Evolutionary conservation across 2,113 vertebrate genomes (phyloP).

Genomic region (Noctilio leporinus): DNA sequence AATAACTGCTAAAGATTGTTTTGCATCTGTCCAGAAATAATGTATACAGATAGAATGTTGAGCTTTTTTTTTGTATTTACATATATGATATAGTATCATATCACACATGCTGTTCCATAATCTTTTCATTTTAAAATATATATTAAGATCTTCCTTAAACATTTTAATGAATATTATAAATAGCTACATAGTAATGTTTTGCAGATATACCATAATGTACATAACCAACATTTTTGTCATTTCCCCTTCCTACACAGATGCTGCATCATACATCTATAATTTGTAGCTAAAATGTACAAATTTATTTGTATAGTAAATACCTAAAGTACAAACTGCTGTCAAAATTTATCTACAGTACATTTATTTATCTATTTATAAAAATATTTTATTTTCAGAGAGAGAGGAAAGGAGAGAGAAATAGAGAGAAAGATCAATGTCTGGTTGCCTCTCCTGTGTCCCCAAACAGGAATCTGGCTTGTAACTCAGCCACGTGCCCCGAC

Average conservation of each 20-base stretch:
- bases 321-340: not conserved
- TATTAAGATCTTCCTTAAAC: not conserved
- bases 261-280: not conserved
- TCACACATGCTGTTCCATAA: not conserved
- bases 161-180: not conserved
- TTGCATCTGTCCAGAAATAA: not conserved
- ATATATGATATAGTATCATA: not conserved
- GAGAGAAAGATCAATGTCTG: too few relatives aligned
- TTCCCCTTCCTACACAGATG: not conserved
- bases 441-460: too few relatives aligned
- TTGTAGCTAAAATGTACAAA: not conserved
- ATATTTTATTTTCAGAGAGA: too few relatives aligned
- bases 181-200: not conserved
- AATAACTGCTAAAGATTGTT: not conserved
- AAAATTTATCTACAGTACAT: not conserved
- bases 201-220: not conserved
- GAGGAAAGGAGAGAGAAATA: too few relatives aligned
- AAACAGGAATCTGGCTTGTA: too few relatives aligned
- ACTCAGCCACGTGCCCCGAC: too few relatives aligned
- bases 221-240: not conserved
- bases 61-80: not conserved
- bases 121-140: not conserved
- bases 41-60: not conserved
- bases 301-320: not conserved
- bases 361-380: too few relatives aligned